These are phyloP conservation scores for Megaceryle torquata DNA, from an alignment of 2,113 vertebrate species.

Conservation along the genomic window DNA sequence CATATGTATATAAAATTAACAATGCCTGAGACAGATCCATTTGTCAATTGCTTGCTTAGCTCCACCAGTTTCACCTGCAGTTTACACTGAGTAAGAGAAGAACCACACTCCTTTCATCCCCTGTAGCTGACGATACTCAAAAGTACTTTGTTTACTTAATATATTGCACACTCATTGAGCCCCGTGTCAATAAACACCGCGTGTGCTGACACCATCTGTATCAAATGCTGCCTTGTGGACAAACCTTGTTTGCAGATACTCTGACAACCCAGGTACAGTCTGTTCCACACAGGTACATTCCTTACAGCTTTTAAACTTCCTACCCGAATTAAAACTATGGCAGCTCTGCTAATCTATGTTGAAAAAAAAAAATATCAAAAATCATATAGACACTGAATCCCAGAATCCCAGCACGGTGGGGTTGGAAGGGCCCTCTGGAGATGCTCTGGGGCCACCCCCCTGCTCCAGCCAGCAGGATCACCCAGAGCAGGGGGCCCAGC, in stretches of 20 bases:
- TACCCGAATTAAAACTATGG: not conserved
- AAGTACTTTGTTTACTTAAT: not conserved
- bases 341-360: not conserved
- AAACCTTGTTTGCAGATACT: not conserved
- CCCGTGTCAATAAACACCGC: not conserved
- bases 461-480: too few relatives aligned
- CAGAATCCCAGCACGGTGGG: not conserved
- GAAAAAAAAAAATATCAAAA: not conserved
- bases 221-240: not conserved
- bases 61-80: not conserved
- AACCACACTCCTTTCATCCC: not conserved
- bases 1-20: not conserved
- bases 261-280: too few relatives aligned
- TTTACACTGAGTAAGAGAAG: not conserved
- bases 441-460: not conserved
- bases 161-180: not conserved
- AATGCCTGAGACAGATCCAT: not conserved
- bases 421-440: not conserved
- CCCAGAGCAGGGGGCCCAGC: too few relatives aligned
- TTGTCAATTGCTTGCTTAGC: not conserved
- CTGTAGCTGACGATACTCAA: not conserved
- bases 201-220: not conserved
- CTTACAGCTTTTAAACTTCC: not conserved
- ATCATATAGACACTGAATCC: not conserved
- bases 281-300: not conserved